Evolutionary conservation across 2,113 vertebrate species (phyloP), one percentile per base, ranked within the genome.

Genomic region (Psittacara wagleri): DNA sequence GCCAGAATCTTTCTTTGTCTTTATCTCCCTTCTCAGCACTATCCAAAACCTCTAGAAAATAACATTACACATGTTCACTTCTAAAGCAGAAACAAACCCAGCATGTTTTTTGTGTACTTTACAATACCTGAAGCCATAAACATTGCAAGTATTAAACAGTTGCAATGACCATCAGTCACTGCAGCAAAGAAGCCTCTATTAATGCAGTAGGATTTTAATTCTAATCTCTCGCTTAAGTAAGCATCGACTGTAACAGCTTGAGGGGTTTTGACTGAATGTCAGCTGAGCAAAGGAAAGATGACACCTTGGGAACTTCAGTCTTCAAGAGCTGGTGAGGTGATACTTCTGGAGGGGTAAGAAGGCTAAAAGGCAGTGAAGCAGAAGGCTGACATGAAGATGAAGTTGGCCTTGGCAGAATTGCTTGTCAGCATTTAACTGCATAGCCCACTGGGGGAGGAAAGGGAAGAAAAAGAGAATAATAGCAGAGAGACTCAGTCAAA

Each of bases 231-330:
- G 25, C 28, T 28, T 24, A 61, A 78, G 83, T 64, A 81, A 90
- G 29, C 41, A 88, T 79, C 29, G 54, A 27, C 59, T 84, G 29
- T 76, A 57, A 72, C 33, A 57, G 46, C 43, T 70, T 7, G 1
- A 59, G 43, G 61, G 17, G 13, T 39, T 87, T 82, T 86, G 57
- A 68, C 31, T 95, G 87, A 81, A 62, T 90, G 83, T 92, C 91
- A 93, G 52, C 33, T 76, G 73, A 88, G 57, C 20, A 86, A 95
- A 96, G 48, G 68, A 64, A 91, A 82, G 55, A 69, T 86, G 92
- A 83, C 79, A 94, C 69, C 48, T 77, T 73, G 37, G 37, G 57
- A 92, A 79, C 41, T 73, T 77, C 10, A 48, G 67, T 83, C 54
- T 70, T 73, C 59, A 52, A n/a, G 16, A 66, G 48, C 3, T 64